Base-by-base conservation (phyloP, 2,797 vertebrate genomes). In the Nothura maculosa region DNA sequence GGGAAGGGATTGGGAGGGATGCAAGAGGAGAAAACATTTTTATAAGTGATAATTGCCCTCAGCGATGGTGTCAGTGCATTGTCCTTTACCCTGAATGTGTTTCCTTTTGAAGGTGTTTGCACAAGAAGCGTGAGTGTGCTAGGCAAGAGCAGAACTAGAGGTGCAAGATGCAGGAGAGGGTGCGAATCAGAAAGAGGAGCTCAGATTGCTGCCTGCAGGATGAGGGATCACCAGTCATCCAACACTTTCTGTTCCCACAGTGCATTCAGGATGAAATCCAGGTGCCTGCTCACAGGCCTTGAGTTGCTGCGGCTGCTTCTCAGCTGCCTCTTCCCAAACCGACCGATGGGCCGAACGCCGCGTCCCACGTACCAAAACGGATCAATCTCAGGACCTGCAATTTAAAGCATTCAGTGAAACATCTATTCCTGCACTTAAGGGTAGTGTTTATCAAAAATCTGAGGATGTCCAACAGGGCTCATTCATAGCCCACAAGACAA, bases 291-390 rank as follows among this genome's bases (percentile, higher is more conserved):
- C 25, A 97, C 81, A 2, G 98, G 97, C 63, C 97, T 97, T 84
- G 97, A 87, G 48, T 74, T 97, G 42, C 88, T 79, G 9, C 0
- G 50, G 77, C 89, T 93, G 76, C 85, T 94, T 16, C 87, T 96
- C 57, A 97, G 97, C 94, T 98, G 98, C 90, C 99, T 98, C 97
- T 99, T 99, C 81, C 99, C 99, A 20, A 99, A 99, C 34, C 98
- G 98, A 9, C 99, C 98, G 1, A 99, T 99, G 91, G 99, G 99
- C 95, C 98, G 97, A 69, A 99, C 99, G 1, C 99, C 99, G 13
- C 98, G 98, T 3, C 98, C 98, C 92, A 99, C 98, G 2, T 99
- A 99, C 99, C 99, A 99, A 89, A 98, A 99, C 0, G 98, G 98
- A 93, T 99, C 98, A 1, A 99, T 99, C 96, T 99, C 98, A 40